Conservation (phyloP, 1,140 invertebrate genomes). For the Drosophila repletoides region DNA sequence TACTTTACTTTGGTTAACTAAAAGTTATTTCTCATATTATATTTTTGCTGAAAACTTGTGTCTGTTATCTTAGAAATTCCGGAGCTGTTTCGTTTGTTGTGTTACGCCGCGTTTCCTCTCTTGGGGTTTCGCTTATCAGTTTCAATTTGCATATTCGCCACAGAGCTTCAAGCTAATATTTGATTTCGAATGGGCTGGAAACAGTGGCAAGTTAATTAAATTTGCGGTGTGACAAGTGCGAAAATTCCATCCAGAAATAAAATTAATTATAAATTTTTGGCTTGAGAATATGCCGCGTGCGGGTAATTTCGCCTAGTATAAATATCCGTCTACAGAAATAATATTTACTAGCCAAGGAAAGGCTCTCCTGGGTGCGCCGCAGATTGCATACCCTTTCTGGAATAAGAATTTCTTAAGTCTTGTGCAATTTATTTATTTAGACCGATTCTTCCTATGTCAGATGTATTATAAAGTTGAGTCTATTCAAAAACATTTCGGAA, state of each 20-base stretch:
- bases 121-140: constrained; percentile 15
- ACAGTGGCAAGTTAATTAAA: constrained; percentile 26
- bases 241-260: not conserved
- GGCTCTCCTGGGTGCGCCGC: no score
- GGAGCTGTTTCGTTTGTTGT: not conserved
- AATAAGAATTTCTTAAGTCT: no score
- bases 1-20: no score
- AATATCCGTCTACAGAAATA: no score
- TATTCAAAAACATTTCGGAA: no score
- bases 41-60: constrained; percentile 16
- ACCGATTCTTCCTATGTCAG: no score
- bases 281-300: no score
- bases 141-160: constrained; percentile 26
- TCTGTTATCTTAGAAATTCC: constrained; percentile 25
- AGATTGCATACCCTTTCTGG: no score
- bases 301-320: no score
- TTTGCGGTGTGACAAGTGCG: not conserved
- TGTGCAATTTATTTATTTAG: no score
- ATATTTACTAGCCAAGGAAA: no score
- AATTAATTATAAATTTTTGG: not conserved
- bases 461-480: no score
- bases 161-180: constrained; percentile 34
- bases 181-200: not conserved
- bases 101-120: constrained; percentile 16
- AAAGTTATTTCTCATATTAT: not conserved